Conservation (phyloP, 2,113 vertebrate species). For the Daphoenositta chrysoptera region DNA sequence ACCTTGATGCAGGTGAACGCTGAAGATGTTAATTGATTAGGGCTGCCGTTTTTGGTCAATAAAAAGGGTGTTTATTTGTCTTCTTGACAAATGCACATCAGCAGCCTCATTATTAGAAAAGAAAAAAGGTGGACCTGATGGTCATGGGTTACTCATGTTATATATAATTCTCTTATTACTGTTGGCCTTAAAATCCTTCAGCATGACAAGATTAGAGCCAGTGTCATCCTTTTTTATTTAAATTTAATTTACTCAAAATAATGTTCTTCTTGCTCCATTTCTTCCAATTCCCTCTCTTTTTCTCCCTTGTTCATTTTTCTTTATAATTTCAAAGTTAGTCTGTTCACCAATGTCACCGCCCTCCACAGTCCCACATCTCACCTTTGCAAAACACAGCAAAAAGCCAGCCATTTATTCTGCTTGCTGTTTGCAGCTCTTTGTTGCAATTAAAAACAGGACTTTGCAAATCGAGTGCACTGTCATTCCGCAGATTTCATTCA, state of each 20-base stretch:
- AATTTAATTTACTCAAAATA: constrained; percentile 74
- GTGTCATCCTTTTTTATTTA: constrained; percentile 70
- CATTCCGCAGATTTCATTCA: not conserved
- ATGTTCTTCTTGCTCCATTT: constrained; percentile 72
- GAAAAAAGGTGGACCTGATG: not conserved
- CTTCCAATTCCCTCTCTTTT: constrained; percentile 58
- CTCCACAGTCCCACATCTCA: not conserved
- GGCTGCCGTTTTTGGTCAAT: not conserved
- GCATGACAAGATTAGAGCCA: constrained; percentile 59
- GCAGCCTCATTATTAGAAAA: not conserved
- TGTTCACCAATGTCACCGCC: constrained; percentile 47
- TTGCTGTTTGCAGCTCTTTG: not conserved
- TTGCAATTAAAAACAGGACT: constrained; percentile 12
- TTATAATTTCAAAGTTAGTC: constrained; percentile 45
- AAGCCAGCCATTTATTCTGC: not conserved
- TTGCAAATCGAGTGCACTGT: not conserved
- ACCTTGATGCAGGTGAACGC: not conserved
- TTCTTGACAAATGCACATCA: constrained; percentile 9
- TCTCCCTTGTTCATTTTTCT: constrained; percentile 57
- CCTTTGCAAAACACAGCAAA: constrained; percentile 17
- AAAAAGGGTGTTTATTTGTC: constrained; percentile 40
- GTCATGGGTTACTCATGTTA: constrained; percentile 2
- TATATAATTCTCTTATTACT: constrained; percentile 50
- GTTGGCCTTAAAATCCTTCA: constrained; percentile 43
- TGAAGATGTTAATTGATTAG: not conserved